Conservation (phyloP, 1,140 invertebrate species). For the Brachionus sp. region DNA sequence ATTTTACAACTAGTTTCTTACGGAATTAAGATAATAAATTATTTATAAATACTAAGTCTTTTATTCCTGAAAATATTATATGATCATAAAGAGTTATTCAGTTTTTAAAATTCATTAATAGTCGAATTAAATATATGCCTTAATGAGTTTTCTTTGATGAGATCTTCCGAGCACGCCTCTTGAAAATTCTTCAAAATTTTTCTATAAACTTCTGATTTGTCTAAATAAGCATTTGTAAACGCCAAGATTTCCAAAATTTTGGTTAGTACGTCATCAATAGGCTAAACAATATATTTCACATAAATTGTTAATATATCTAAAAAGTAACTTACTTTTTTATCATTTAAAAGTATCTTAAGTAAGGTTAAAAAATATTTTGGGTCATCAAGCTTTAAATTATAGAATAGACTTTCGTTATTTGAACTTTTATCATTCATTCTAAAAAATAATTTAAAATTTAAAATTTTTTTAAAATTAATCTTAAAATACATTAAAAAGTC, state of each 20-base stretch:
- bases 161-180: neutral
- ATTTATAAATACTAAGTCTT: neutral
- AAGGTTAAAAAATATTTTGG: neutral
- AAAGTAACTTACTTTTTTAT: neutral
- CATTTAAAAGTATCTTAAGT: neutral
- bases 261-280: neutral
- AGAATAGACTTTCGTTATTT: neutral
- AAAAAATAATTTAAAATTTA: no score
- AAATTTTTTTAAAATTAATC: neutral
- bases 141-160: neutral
- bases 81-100: neutral
- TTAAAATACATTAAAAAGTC: neutral
- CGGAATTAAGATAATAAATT: slow-evolving; percentile 31
- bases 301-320: neutral
- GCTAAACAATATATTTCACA: neutral
- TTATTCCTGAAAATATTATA: neutral
- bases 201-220: neutral
- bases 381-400: neutral
- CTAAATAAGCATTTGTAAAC: neutral
- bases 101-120: neutral
- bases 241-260: neutral
- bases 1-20: neutral
- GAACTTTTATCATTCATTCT: neutral
- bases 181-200: neutral
- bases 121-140: neutral